Evolutionary conservation across 2,888 invertebrate species (phyloP).

Genomic region (Beris morrisii): DNA sequence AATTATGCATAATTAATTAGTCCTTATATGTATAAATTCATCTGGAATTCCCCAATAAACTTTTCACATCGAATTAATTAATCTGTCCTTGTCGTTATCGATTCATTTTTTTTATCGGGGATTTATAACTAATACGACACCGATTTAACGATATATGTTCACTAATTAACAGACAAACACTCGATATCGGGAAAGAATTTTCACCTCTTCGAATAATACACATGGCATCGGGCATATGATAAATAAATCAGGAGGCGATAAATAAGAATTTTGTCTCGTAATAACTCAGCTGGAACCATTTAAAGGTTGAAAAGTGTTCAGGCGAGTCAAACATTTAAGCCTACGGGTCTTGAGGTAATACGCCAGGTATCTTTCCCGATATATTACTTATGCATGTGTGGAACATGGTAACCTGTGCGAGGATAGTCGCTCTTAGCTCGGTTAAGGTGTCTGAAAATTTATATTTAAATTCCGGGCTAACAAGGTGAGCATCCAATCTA

Average conservation of each 20-base stretch:
- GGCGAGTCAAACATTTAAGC: conserved; percentile 28
- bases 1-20: too few species aligned
- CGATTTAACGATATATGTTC: conserved; percentile 57
- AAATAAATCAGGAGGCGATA: conserved; percentile 57
- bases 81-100: conserved; percentile 51
- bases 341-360: conserved; percentile 26
- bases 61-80: conserved; percentile 54
- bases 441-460: conserved; percentile 39
- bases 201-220: conserved; percentile 30
- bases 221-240: conserved; percentile 43
- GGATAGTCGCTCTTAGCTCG: background rate
- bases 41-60: conserved; percentile 37
- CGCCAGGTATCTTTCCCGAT: conserved; percentile 16
- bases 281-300: conserved; percentile 54
- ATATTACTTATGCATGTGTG: background rate
- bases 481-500: conserved; percentile 37
- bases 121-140: conserved; percentile 57
- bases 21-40: too few species aligned
- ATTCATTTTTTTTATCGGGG: conserved; percentile 49
- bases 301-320: conserved; percentile 18
- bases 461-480: conserved; percentile 38
- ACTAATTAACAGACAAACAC: conserved; percentile 55
- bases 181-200: conserved; percentile 20
- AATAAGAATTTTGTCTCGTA: conserved; percentile 57
- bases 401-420: too few species aligned